Evolutionary conservation across 2,113 vertebrate species (phyloP).

Genomic region (Plestiodon gilberti): DNA sequence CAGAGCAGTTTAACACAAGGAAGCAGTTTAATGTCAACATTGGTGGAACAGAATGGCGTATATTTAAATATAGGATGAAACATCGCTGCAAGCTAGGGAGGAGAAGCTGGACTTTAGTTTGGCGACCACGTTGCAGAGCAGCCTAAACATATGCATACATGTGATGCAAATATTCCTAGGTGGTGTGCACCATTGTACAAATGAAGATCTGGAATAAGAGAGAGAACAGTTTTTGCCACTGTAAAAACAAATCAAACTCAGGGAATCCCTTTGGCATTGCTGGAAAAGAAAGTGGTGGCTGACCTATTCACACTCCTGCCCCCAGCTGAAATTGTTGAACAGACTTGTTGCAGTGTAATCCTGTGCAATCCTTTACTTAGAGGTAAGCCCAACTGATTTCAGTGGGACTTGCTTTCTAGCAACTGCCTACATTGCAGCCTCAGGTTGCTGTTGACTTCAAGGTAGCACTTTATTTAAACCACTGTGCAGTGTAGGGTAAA

Average conservation of each 20-base stretch:
- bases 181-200: rapidly evolving
- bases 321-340: slow-evolving; percentile 49
- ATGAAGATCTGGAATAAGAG: background rate
- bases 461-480: background rate
- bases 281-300: background rate
- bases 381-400: too few relatives aligned
- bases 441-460: slow-evolving; percentile 27
- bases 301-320: slow-evolving; percentile 6
- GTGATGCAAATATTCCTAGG: background rate
- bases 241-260: slow-evolving; percentile 22
- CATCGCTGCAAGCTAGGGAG: rapidly evolving
- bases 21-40: rapidly evolving
- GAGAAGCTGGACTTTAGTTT: rapidly evolving
- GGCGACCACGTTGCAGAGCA: background rate
- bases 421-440: too few relatives aligned
- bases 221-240: background rate
- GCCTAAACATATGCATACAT: rapidly evolving
- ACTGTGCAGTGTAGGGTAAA: background rate
- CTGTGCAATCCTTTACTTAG: too few relatives aligned
- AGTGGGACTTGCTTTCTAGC: too few relatives aligned
- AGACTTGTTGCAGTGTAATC: background rate
- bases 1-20: rapidly evolving
- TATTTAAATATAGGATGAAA: background rate
- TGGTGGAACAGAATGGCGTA: background rate
- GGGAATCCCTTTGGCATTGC: slow-evolving; percentile 4